Percentiles rank a stretch among this genome's conserved stretches.
Conservation (phyloP, 2,797 vertebrate species). For the Hipposideros larvatus region DNA sequence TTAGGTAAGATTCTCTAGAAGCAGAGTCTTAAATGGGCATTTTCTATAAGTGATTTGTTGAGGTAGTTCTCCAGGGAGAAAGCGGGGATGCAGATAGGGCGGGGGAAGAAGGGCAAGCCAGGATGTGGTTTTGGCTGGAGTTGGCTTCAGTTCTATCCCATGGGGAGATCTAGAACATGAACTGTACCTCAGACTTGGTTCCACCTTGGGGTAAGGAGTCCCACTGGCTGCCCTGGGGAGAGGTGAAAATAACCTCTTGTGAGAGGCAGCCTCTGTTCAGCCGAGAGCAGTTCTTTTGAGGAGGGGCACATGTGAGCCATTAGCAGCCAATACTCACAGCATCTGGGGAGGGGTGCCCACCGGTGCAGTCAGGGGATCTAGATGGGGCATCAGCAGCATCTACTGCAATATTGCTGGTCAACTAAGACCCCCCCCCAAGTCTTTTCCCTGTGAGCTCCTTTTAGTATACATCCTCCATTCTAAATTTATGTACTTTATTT, state of each 20-base stretch:
- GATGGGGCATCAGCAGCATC: not conserved
- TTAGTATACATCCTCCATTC: not conserved
- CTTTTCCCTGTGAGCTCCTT: not conserved
- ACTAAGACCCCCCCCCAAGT: not conserved
- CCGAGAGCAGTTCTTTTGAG: not conserved
- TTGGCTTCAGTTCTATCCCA: not conserved
- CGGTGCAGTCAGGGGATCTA: rapidly evolving
- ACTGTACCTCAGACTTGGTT: not conserved
- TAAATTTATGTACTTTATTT: not conserved
- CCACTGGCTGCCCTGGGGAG: not conserved
- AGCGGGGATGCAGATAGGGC: not conserved
- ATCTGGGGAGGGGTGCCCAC: not conserved
- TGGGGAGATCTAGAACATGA: not conserved
- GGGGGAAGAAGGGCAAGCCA: not conserved
- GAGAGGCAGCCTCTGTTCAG: not conserved
- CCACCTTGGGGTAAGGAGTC: not conserved
- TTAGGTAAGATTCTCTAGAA: not conserved
- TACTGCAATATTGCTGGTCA: not conserved
- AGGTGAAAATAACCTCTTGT: not conserved
- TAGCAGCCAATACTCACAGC: not conserved
- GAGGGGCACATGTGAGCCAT: not conserved
- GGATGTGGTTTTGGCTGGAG: not conserved
- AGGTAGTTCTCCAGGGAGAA: not conserved
- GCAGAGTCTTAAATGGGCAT: not conserved
- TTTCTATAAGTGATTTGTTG: not conserved